A percentile compares a stretch with the other conserved stretches of the same genome.
Evolutionary conservation across 2,113 vertebrate genomes (phyloP).

Genomic region (Albula goreensis): DNA sequence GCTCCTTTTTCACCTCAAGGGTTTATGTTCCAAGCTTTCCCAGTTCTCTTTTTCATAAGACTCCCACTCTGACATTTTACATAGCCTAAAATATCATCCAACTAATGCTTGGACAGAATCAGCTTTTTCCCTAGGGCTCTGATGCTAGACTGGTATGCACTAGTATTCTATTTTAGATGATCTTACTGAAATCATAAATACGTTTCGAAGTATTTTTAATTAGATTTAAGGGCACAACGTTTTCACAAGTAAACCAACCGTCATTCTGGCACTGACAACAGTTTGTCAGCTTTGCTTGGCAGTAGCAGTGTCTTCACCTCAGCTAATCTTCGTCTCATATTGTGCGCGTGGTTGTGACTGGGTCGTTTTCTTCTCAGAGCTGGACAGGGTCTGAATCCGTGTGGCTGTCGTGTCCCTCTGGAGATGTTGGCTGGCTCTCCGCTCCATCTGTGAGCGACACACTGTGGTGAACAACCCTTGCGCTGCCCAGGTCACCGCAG

Average conservation of each 20-base stretch:
- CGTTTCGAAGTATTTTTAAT: no score
- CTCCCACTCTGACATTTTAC: no score
- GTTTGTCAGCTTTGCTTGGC: background rate
- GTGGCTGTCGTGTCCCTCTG: background rate
- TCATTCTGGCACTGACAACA: background rate
- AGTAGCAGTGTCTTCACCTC: background rate
- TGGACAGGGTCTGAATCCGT: background rate
- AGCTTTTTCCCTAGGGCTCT: no score
- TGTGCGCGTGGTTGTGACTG: background rate
- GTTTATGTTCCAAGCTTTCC: no score
- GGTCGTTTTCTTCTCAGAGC: background rate
- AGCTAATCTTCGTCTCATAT: background rate
- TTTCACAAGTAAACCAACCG: background rate
- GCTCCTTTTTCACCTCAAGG: no score
- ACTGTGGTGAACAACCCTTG: background rate
- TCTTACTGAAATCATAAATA: no score
- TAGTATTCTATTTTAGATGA: no score
- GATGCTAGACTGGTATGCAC: no score
- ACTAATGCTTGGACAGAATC: no score
- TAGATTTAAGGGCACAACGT: background rate
- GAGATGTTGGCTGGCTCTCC: background rate
- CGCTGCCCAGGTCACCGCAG: background rate
- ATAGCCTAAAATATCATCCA: no score
- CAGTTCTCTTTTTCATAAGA: no score
- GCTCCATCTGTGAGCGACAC: background rate